These are phyloP conservation scores for Podarcis cretensis DNA, from an alignment of 2,113 vertebrate genomes.

Conservation along the genomic window DNA sequence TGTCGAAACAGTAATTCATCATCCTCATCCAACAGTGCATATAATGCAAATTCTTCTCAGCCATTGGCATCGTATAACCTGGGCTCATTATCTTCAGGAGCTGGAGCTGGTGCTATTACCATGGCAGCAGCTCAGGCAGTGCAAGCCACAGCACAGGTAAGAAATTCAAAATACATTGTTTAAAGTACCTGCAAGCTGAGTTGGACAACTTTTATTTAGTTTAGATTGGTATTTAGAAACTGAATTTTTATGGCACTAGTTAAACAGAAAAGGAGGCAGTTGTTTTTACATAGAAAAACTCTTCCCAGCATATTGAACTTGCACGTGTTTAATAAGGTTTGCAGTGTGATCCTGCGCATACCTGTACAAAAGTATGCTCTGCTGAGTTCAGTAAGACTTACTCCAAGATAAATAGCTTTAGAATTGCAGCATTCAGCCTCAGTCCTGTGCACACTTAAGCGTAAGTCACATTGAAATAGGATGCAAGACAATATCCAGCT, in stretches of 20 bases:
- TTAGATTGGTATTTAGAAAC: not conserved
- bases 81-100: constrained; percentile 89
- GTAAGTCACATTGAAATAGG: not conserved
- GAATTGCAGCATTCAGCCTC: not conserved
- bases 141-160: constrained; percentile 96
- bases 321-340: not conserved
- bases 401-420: not conserved
- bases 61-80: constrained; percentile 94
- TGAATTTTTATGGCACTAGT: not conserved
- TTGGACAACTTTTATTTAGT: constrained; percentile 57
- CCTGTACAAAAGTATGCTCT: not conserved
- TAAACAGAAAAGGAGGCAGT: not conserved
- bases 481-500: not conserved
- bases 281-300: not conserved
- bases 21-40: constrained; percentile 89
- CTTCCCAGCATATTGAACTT: not conserved
- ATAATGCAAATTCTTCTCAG: constrained; percentile 92
- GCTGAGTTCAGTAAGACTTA: not conserved
- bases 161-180: constrained; percentile 27
- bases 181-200: constrained; percentile 44
- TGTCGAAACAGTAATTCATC: constrained; percentile 92
- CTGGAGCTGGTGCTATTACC: constrained; percentile 96
- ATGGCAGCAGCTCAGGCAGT: constrained; percentile 99
- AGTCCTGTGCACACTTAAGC: not conserved
- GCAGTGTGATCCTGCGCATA: not conserved